Percentiles rank a stretch among this genome's conserved stretches.
Evolutionary conservation across 2,113 vertebrate species (phyloP).

Genomic region (Rhadina sibilatrix): DNA sequence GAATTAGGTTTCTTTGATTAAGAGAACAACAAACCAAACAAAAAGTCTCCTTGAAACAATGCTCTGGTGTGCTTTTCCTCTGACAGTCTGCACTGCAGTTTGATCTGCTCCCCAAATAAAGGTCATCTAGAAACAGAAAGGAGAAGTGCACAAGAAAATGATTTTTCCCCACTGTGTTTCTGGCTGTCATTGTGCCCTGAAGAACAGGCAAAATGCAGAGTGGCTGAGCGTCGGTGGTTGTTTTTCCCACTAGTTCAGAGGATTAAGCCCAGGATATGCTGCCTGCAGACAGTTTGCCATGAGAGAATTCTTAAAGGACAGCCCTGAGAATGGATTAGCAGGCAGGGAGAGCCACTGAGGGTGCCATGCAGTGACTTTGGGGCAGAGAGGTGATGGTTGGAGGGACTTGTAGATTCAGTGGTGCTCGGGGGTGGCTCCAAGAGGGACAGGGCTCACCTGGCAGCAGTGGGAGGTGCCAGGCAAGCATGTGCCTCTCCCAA

Average conservation of each 20-base stretch:
- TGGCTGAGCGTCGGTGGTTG: fast-evolving
- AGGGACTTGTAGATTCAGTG: no score
- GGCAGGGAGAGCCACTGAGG: neutral
- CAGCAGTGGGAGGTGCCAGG: neutral
- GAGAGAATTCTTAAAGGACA: neutral
- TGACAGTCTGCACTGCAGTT: neutral
- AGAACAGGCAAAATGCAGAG: neutral
- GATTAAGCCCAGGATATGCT: neutral
- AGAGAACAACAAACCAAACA: neutral
- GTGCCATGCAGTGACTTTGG: neutral
- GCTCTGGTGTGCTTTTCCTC: neutral
- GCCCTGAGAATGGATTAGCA: neutral
- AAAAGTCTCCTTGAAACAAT: neutral
- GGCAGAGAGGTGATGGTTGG: neutral
- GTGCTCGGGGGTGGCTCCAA: fast-evolving
- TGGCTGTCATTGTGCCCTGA: neutral
- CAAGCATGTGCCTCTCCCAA: neutral
- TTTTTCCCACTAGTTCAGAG: neutral
- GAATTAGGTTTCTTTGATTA: neutral
- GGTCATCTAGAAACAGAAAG: neutral
- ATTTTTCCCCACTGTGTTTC: fast-evolving
- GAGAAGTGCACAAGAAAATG: neutral
- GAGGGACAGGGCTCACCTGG: neutral
- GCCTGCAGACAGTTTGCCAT: neutral
- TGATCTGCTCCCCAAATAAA: neutral